A percentile compares a stretch with the other conserved stretches of the same genome.
Evolutionary conservation across 2,797 vertebrate genomes (phyloP).

Genomic region (Falco concolor): DNA sequence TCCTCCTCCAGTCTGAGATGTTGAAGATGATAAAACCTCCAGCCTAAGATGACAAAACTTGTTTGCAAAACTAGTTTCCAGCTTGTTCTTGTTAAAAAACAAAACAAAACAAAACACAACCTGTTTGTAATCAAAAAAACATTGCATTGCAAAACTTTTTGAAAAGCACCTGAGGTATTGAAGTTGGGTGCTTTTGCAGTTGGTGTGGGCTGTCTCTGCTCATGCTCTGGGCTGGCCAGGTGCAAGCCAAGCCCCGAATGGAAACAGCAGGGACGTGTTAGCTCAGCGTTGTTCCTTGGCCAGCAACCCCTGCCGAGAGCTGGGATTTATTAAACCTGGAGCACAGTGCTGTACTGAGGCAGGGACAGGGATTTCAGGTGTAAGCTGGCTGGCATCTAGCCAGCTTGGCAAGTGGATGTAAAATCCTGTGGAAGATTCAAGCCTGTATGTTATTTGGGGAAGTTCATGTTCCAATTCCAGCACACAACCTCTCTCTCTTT

Average conservation of each 20-base stretch:
- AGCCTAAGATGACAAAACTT: not conserved
- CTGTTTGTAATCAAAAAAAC: not conserved
- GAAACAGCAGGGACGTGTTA: not conserved
- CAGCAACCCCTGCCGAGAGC: not conserved
- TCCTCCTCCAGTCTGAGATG: not conserved
- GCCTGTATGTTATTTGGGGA: not conserved
- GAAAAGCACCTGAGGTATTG: not conserved
- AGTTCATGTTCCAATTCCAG: not conserved
- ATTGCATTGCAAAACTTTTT: accelerated
- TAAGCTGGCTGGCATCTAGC: not conserved
- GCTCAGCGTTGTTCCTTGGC: not conserved
- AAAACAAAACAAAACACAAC: no score
- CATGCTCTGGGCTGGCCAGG: not conserved
- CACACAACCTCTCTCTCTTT: not conserved
- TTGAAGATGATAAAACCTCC: not conserved
- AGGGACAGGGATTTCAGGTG: not conserved
- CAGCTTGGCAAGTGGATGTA: not conserved
- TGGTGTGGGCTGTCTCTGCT: not conserved
- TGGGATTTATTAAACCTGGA: not conserved
- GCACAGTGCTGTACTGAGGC: not conserved
- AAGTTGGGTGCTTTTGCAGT: not conserved
- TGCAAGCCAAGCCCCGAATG: not conserved
- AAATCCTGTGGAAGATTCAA: not conserved
- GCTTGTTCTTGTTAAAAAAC: not conserved
- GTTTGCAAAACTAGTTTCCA: not conserved